Evolutionary conservation across 2,888 invertebrate genomes (phyloP).

Genomic region (Torymus aiolomorphi): DNA sequence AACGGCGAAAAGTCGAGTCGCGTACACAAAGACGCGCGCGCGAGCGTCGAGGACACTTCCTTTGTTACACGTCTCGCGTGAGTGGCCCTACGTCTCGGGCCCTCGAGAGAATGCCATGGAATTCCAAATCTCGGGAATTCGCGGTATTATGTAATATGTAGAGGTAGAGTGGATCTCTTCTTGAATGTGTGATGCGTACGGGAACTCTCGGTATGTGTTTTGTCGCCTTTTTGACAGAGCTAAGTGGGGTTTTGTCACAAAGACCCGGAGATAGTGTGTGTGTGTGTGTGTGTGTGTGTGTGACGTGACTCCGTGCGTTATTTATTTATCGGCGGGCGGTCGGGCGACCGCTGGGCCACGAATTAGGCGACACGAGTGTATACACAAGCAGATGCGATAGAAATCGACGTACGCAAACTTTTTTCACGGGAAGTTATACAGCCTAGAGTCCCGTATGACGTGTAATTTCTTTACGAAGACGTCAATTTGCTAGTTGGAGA

Average conservation of each 20-base stretch:
- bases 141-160: too few relatives aligned
- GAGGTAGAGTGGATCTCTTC: too few relatives aligned
- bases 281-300: neutral
- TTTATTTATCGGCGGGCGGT: constrained; percentile 39
- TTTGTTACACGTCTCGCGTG: neutral
- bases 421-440: constrained; percentile 1
- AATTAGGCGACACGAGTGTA: constrained; percentile 4
- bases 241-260: too few relatives aligned
- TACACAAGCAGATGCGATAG: neutral
- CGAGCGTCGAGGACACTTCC: constrained; percentile 9
- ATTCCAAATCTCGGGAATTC: too few relatives aligned
- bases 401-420: constrained; percentile 4
- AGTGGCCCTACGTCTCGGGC: neutral
- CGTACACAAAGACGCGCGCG: neutral
- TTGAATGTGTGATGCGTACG: too few relatives aligned
- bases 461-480: constrained; percentile 30
- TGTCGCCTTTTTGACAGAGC: too few relatives aligned
- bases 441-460: constrained; percentile 3
- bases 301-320: neutral
- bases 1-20: neutral
- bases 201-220: too few relatives aligned
- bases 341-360: neutral
- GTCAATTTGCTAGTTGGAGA: constrained; percentile 41
- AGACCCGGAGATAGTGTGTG: neutral
- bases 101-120: too few relatives aligned